Evolutionary conservation across 37 sponge, comb jelly and placozoan genomes (phyloP), one percentile per base, ranked within the genome.

Genomic region (Crambe crambe): DNA sequence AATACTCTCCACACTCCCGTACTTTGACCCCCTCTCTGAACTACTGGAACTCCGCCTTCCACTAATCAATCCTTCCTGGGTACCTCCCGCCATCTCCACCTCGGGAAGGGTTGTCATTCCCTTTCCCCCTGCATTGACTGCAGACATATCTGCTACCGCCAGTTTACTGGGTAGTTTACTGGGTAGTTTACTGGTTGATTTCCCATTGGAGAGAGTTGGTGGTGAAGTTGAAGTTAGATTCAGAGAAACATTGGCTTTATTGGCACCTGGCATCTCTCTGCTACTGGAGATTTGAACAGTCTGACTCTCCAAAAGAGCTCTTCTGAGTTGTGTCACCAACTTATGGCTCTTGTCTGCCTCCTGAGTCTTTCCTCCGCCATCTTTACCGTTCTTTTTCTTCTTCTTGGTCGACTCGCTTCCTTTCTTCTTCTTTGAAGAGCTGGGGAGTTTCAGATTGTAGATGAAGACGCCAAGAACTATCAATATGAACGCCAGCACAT

Each of bases 401-500:
- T 70, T 40, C 34, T 31, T 38, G 39, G 5, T 10, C 3, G 25
- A 15, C n/a, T n/a, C n/a, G n/a, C n/a, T n/a, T n/a, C n/a, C n/a
- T 35, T 71, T 29, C 21, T 54, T 31, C 57, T 56, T 73, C 36
- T 29, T 51, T 1, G 57, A 29, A 20, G 32, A 23, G 17, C 3
- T 18, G 2, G 76, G 76, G 41, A 47, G 60, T 39, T 41, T 84
- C 32, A 85, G 56, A 54, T 85, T 95, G 92, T 89, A 95, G 26
- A 92, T 73, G 42, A 89, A 82, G 42, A 95, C 59, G 5, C 95
- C 95, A 32, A 43, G 44, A 22, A 91, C 37, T 26, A 92, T 78
- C n/a, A 95, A 72, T n/a, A 68, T 9, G 44, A 95, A 88, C 1
- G 86, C 77, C 42, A 92, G 23, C 15, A 76, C 3, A 59, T 95